Percentiles rank a stretch among this genome's conserved stretches.
Conservation (phyloP, 2,113 vertebrate genomes). For the Cygnus buccinator region DNA sequence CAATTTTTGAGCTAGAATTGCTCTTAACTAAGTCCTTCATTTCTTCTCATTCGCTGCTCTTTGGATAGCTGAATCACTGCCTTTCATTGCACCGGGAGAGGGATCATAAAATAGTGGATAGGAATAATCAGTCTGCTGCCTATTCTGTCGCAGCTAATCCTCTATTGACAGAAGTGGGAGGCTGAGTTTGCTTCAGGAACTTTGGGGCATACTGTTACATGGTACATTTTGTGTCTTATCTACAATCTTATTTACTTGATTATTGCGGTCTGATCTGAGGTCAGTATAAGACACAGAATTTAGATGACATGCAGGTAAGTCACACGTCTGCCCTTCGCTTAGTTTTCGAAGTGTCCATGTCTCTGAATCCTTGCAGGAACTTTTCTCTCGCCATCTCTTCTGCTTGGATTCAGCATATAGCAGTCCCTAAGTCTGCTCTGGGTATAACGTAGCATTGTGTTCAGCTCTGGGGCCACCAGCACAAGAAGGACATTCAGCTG, state of each 20-base stretch:
- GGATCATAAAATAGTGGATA: not conserved
- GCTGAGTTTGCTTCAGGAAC: not conserved
- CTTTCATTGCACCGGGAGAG: not conserved
- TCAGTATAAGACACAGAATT: not conserved
- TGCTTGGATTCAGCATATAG: not conserved
- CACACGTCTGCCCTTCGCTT: not conserved
- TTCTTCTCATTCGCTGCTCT: not conserved
- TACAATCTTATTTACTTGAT: not conserved
- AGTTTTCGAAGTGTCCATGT: not conserved
- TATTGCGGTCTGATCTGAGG: not conserved
- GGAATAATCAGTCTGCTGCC: conserved; percentile 1
- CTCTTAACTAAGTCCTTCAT: not conserved
- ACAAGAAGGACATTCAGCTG: not conserved
- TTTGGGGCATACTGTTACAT: not conserved
- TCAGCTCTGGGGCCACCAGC: not conserved
- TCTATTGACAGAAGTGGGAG: not conserved
- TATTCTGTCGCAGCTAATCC: not conserved
- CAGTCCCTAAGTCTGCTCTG: not conserved
- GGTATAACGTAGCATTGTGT: not conserved
- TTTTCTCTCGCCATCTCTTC: not conserved
- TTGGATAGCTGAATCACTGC: not conserved
- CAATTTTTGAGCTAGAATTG: not conserved
- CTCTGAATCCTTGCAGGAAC: not conserved
- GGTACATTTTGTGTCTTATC: not conserved
- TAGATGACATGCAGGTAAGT: not conserved